Evolutionary conservation across 2,797 vertebrate species (phyloP).

Genomic region (Sebastes nivosus): DNA sequence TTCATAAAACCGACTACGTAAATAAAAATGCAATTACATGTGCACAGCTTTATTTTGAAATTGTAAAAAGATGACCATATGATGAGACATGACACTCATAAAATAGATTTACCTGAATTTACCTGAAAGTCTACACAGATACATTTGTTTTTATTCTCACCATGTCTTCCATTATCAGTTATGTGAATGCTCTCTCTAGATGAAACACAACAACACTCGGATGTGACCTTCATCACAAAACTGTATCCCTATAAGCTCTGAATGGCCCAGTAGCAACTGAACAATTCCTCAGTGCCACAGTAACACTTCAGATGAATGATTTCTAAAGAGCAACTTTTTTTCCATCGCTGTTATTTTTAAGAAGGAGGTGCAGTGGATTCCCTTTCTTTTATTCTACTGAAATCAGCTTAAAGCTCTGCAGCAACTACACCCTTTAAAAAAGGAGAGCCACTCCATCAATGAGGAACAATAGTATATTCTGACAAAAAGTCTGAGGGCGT

Average conservation of each 20-base stretch:
- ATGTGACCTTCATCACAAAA: neutral
- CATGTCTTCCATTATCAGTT: neutral
- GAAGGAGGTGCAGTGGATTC: slow-evolving; percentile 21
- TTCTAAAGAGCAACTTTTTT: slow-evolving; percentile 16
- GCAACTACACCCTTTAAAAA: slow-evolving; percentile 59
- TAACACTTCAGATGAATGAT: slow-evolving; percentile 19
- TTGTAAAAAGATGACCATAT: neutral
- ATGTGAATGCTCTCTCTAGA: neutral
- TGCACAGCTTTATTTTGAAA: neutral
- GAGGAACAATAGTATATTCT: slow-evolving; percentile 78
- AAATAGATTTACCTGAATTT: neutral
- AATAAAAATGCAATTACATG: neutral
- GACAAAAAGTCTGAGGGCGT: slow-evolving; percentile 76
- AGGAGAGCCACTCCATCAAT: slow-evolving; percentile 74
- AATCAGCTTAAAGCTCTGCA: slow-evolving; percentile 65
- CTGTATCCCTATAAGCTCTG: slow-evolving; percentile 1
- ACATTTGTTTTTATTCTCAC: neutral
- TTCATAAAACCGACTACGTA: neutral
- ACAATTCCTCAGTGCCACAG: slow-evolving; percentile 3
- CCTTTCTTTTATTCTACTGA: slow-evolving; percentile 35
- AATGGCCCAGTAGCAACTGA: neutral
- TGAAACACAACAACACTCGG: slow-evolving; percentile 2
- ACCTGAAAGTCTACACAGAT: neutral
- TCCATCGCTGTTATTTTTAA: slow-evolving; percentile 24
- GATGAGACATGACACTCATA: neutral